Percentiles rank a stretch among this genome's conserved stretches.
Conservation (phyloP, 1,140 invertebrate species). For the Lerema accius region DNA sequence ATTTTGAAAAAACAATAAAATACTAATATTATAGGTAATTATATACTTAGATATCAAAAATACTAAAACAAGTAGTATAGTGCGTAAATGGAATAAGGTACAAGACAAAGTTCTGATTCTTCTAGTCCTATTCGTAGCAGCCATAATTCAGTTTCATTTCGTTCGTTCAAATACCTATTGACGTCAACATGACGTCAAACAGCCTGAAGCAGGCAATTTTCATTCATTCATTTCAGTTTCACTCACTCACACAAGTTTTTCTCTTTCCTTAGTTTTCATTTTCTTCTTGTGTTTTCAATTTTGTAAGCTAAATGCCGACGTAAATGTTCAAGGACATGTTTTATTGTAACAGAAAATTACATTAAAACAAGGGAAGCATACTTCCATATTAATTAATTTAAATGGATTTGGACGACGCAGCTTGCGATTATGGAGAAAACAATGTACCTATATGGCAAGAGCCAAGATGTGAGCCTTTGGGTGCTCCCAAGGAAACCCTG, state of each 20-base stretch:
- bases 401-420: constrained; percentile 61
- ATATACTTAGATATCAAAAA: too few species aligned
- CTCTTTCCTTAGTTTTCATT: constrained; percentile 31
- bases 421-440: constrained; percentile 65
- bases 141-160: too few species aligned
- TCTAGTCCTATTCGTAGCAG: too few species aligned
- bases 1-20: too few species aligned
- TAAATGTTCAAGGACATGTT: constrained; percentile 32
- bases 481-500: constrained; percentile 87
- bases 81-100: too few species aligned
- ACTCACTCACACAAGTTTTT: constrained; percentile 37
- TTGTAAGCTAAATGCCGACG: constrained; percentile 38
- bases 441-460: constrained; percentile 82
- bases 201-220: background rate
- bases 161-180: constrained; percentile 37
- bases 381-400: constrained; percentile 8
- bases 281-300: constrained; percentile 46
- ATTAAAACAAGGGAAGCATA: constrained; percentile 6
- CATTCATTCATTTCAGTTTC: constrained; percentile 28
- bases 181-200: constrained; percentile 50
- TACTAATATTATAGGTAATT: too few species aligned
- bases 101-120: too few species aligned
- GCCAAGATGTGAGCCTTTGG: constrained; percentile 90
- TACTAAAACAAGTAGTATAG: too few species aligned
- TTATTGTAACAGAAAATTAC: constrained; percentile 7